Conservation (phyloP, 2,113 vertebrate genomes). For the Callaeas wilsoni region DNA sequence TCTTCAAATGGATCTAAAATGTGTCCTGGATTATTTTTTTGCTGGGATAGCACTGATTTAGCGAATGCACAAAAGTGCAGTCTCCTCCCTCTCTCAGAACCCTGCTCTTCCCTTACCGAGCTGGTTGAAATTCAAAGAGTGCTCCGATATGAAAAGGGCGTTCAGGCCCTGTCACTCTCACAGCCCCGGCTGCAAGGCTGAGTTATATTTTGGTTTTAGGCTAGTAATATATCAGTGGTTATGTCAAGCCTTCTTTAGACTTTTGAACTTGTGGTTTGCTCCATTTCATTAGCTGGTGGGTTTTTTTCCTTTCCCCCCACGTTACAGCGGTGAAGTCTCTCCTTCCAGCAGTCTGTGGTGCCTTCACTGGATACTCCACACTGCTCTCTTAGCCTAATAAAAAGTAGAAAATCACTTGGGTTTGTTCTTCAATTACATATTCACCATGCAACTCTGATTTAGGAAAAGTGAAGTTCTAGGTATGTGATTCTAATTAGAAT, state of each 20-base stretch:
- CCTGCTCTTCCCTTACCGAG: background rate
- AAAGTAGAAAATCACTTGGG: background rate
- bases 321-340: background rate
- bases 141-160: background rate
- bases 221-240: background rate
- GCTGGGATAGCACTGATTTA: background rate
- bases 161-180: background rate
- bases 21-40: background rate
- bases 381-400: background rate
- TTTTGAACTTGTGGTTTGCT: background rate
- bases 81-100: background rate
- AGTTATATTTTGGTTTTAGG: conserved; percentile 4
- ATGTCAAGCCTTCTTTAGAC: background rate
- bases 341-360: background rate
- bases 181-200: background rate
- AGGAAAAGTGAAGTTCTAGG: background rate
- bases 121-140: background rate
- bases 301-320: background rate
- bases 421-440: background rate
- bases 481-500: conserved; percentile 1
- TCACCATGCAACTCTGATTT: background rate
- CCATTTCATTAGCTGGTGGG: background rate
- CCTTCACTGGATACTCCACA: background rate
- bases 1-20: background rate
- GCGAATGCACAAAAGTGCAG: background rate